Percentiles rank a stretch among this genome's conserved stretches.
Conservation (phyloP, 1,140 invertebrate species). For the Dendrolimus punctatus region DNA sequence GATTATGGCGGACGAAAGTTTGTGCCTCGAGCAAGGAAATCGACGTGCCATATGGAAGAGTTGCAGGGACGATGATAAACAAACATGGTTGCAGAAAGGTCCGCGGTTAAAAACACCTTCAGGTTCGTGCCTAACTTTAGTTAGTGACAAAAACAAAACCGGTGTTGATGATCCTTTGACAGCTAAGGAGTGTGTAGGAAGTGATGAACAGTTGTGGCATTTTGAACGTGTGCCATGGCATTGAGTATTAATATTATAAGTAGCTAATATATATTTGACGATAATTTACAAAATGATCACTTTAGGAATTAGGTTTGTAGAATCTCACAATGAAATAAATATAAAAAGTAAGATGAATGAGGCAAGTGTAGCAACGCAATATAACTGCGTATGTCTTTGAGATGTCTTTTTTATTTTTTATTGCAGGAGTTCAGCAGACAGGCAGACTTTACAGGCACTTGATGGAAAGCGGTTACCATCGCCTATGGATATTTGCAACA, state of each 20-base stretch:
- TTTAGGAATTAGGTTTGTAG: too few species aligned
- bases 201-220: constrained; percentile 59
- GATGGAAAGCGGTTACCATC: too few species aligned
- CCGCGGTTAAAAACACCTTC: constrained; percentile 45
- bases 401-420: too few species aligned
- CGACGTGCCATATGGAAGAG: constrained; percentile 52
- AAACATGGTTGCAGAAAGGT: constrained; percentile 56
- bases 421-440: too few species aligned
- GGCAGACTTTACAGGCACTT: too few species aligned
- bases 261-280: constrained; percentile 17
- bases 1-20: constrained; percentile 57
- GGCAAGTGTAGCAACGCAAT: too few species aligned
- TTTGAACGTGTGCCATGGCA: constrained; percentile 65
- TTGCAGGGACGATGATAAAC: constrained; percentile 49
- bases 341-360: too few species aligned
- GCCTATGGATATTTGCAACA: too few species aligned
- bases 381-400: too few species aligned
- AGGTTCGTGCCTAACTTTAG: constrained; percentile 45
- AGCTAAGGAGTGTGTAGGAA: constrained; percentile 36
- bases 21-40: constrained; percentile 55
- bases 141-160: constrained; percentile 25
- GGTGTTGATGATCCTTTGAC: constrained; percentile 37
- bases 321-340: too few species aligned
- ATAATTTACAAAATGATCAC: too few species aligned
- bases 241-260: constrained; percentile 31